Base-by-base conservation (phyloP, 2,113 vertebrate genomes). In the Lucifuga dentata region DNA sequence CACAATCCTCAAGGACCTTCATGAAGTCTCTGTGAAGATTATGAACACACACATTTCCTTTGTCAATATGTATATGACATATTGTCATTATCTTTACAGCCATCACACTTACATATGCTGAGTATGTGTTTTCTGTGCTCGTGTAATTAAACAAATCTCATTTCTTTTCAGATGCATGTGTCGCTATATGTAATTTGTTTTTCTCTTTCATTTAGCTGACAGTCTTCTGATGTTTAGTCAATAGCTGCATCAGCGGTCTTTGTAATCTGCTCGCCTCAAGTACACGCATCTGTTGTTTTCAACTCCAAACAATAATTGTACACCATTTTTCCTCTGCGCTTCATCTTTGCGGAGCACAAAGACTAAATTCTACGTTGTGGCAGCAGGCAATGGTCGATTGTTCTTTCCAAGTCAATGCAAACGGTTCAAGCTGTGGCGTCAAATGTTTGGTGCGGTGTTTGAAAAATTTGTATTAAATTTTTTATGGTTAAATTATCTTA, bases 11-110 rank as follows among this genome's bases (percentile, higher is more conserved):
- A 67, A 81, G 68, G 68, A 68, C 51, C 58, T 76, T 84, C 2
- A 29, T 50, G n/a, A 71, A 74, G 52, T 67, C 29, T 44, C 66
- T 68, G 55, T 80, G 67, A 73, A 63, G 46, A 49, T 74, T 78
- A 80, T 50, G 36, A 72, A 80, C 55, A 51, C 1, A 3, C 33
- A 69, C 44, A 32, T 64, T 65, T 78, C 7, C 29, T 73, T 67
- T 41, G 46, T 26, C 21, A 63, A 60, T 29, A 29, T 29, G 26
- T 29, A 5, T 7, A 29, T 29, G 3, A 29, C 7, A 5, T 29
- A 7, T 29, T 29, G 26, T 29, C 26, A 29, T 5, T 29, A 29
- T 7, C 26, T 29, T 29, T 29, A 29, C 26, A 29, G 26, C 26
- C 3, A 23, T 23, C 38, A 51, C 26, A 9, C 6, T 11, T 10